phyloP scores from a whole-genome alignment of 2,888 invertebrate species.

The Cerastis leucographa region DNA sequence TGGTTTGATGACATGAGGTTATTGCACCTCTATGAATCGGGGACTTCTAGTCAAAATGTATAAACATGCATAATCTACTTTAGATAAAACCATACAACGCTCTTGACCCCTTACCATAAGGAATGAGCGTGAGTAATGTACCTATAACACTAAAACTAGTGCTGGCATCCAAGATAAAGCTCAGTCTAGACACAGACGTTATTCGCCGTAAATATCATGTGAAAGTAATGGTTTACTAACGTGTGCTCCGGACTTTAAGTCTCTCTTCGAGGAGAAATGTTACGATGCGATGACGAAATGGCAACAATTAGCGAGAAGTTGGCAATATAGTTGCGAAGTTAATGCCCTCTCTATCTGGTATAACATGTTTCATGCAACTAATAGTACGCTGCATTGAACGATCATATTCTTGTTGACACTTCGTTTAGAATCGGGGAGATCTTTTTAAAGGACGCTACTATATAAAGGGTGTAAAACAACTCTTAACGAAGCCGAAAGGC shows the following conservation, averaged over 20 bases:
- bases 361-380: background rate
- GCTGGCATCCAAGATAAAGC: constrained; percentile 47
- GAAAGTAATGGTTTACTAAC: constrained; percentile 49
- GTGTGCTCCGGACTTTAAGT: constrained; percentile 43
- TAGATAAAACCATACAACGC: constrained; percentile 13
- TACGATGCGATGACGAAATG: constrained; percentile 22
- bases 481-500: no score
- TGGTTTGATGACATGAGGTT: background rate
- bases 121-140: constrained; percentile 29
- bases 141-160: constrained; percentile 42
- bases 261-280: constrained; percentile 6
- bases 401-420: background rate
- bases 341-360: background rate
- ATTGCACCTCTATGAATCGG: background rate
- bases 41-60: background rate
- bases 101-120: constrained; percentile 21
- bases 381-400: background rate
- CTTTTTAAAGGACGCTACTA: background rate
- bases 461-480: no score
- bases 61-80: background rate
- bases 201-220: constrained; percentile 51
- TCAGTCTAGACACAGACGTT: constrained; percentile 59
- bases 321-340: background rate
- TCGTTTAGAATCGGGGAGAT: no score
- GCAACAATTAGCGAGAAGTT: constrained; percentile 36